These are phyloP conservation scores for Pseudomyrmex sp. DNA, from an alignment of 1,140 invertebrate genomes.

Conservation along the genomic window DNA sequence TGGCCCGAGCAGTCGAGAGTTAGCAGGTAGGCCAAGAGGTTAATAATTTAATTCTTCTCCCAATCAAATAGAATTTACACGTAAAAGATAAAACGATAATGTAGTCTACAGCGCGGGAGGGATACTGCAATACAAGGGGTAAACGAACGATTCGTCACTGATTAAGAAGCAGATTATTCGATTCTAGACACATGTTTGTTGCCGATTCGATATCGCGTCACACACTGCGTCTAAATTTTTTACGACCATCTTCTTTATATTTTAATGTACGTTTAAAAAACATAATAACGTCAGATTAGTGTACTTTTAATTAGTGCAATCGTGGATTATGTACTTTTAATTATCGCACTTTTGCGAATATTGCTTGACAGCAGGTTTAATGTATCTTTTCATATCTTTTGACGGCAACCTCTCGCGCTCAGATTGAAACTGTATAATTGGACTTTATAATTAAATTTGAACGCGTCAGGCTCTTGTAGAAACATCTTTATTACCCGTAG, in stretches of 20 bases:
- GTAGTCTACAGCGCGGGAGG: no score
- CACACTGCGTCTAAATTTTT: neutral
- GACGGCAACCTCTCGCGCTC: neutral
- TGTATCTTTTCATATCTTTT: neutral
- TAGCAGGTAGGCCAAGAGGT: no score
- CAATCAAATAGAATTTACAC: no score
- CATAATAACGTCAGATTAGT: no score
- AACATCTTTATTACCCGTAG: neutral
- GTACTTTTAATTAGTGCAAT: no score
- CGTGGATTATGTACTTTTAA: no score
- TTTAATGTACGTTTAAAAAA: constrained; percentile 1
- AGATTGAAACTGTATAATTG: neutral
- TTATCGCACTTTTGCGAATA: no score
- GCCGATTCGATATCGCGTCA: neutral
- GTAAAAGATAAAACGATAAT: no score
- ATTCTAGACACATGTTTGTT: neutral
- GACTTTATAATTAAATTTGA: constrained; percentile 42
- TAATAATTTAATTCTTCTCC: no score
- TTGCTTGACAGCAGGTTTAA: neutral
- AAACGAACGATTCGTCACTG: no score
- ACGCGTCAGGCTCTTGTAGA: neutral
- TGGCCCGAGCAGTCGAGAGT: no score
- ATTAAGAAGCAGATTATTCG: neutral
- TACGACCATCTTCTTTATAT: neutral
- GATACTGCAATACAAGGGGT: no score